A percentile compares a stretch with the other conserved stretches of the same genome.
Evolutionary conservation across 2,888 invertebrate genomes (phyloP).

Genomic region (Microctonus aethiopoides): DNA sequence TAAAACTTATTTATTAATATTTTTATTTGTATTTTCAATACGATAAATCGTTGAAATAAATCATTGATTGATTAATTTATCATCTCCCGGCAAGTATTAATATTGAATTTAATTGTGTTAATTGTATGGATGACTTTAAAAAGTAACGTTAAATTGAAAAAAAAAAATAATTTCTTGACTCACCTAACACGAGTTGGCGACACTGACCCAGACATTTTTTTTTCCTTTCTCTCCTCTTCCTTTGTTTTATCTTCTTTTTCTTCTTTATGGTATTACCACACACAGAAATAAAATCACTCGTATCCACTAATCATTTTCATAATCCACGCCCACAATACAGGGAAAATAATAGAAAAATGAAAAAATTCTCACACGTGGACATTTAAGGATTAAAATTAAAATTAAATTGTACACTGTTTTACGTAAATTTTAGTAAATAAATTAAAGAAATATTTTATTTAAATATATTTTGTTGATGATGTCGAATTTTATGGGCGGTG

Average conservation of each 20-base stretch:
- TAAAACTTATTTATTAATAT: not conserved
- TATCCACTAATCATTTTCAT: not conserved
- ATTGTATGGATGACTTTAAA: no score
- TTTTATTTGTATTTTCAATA: not conserved
- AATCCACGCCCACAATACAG: not conserved
- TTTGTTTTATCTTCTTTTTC: not conserved
- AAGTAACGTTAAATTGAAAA: no score
- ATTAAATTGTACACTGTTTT: not conserved
- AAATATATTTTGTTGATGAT: no score
- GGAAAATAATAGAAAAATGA: no score
- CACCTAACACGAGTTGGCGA: not conserved
- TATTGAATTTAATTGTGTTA: not conserved
- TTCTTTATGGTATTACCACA: not conserved
- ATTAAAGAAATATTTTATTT: not conserved
- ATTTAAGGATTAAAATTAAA: not conserved
- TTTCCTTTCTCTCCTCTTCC: not conserved
- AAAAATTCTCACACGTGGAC: not conserved
- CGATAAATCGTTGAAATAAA: not conserved
- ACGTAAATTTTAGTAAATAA: not conserved
- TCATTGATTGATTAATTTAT: no score
- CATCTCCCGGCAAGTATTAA: no score
- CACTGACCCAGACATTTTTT: slow-evolving; percentile 4
- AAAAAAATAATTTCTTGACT: not conserved
- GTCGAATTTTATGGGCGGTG: no score
- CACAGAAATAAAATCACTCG: not conserved